phyloP scores from a whole-genome alignment of 2,113 vertebrate species.

The Rhabdomys dilectus region DNA sequence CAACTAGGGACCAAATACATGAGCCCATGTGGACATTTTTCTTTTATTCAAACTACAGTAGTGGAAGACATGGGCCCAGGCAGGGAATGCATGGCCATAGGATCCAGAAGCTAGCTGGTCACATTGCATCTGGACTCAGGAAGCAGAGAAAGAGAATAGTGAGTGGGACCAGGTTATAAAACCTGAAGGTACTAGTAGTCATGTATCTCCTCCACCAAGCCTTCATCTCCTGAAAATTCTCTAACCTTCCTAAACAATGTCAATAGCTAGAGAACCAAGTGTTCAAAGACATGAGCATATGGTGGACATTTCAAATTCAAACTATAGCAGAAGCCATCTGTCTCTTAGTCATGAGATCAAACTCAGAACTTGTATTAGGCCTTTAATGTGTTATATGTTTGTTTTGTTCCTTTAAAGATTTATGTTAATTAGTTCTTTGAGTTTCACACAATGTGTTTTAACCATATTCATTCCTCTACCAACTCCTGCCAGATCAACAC shows the following conservation, averaged over 20 bases:
- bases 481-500: neutral
- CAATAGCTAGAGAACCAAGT: neutral
- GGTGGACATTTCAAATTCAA: neutral
- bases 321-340: conserved; percentile 39
- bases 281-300: neutral
- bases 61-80: neutral
- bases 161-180: neutral
- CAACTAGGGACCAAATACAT: neutral
- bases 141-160: neutral
- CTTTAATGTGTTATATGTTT: conserved; percentile 57
- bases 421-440: neutral
- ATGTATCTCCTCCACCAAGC: neutral
- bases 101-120: neutral
- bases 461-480: neutral
- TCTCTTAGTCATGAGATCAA: conserved; percentile 64
- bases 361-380: conserved; percentile 36
- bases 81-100: neutral
- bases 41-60: neutral
- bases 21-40: neutral
- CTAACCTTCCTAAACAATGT: neutral
- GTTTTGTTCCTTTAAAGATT: conserved; percentile 56
- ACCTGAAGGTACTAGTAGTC: neutral
- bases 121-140: neutral
- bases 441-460: neutral
- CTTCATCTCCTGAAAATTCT: neutral